Conservation (phyloP, 2,797 vertebrate species). For the Megalops cyprinoides region DNA sequence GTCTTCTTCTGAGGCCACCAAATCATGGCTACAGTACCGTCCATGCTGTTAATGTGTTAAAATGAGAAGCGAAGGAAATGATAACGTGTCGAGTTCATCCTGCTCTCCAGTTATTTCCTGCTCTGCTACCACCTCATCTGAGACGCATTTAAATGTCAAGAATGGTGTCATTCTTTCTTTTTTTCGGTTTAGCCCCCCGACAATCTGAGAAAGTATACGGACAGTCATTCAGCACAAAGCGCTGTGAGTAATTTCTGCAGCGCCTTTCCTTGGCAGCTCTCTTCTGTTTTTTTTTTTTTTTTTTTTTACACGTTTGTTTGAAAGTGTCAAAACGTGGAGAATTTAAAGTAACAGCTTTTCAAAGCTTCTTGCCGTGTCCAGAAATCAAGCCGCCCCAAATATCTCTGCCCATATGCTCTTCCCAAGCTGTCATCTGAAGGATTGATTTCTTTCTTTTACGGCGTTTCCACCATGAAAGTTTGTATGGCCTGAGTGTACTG, state of each 20-base stretch:
- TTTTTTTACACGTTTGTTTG: conserved; percentile 64
- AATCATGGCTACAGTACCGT: no score
- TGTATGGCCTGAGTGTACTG: background rate
- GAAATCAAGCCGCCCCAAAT: conserved; percentile 72
- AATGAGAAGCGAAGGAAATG: conserved; percentile 21
- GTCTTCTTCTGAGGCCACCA: no score
- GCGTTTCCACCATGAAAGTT: background rate
- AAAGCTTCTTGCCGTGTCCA: conserved; percentile 62
- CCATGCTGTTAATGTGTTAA: background rate
- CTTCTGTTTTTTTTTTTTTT: conserved; percentile 12
- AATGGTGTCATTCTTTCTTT: background rate
- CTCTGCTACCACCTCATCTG: conserved; percentile 22
- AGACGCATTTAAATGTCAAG: conserved; percentile 25
- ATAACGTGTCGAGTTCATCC: background rate
- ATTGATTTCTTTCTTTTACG: background rate
- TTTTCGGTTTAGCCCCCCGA: conserved; percentile 36
- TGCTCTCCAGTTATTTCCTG: conserved; percentile 5
- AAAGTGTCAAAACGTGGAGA: conserved; percentile 65
- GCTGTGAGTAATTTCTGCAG: conserved; percentile 52
- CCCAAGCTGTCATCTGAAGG: background rate
- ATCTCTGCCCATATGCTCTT: conserved; percentile 22
- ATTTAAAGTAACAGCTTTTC: conserved; percentile 61
- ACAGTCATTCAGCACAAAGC: conserved; percentile 64
- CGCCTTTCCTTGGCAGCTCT: conserved; percentile 38
- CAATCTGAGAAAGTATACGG: conserved; percentile 54